These are phyloP conservation scores for Drosophila kohkoa DNA, from an alignment of 1,140 invertebrate genomes.

Conservation along the genomic window DNA sequence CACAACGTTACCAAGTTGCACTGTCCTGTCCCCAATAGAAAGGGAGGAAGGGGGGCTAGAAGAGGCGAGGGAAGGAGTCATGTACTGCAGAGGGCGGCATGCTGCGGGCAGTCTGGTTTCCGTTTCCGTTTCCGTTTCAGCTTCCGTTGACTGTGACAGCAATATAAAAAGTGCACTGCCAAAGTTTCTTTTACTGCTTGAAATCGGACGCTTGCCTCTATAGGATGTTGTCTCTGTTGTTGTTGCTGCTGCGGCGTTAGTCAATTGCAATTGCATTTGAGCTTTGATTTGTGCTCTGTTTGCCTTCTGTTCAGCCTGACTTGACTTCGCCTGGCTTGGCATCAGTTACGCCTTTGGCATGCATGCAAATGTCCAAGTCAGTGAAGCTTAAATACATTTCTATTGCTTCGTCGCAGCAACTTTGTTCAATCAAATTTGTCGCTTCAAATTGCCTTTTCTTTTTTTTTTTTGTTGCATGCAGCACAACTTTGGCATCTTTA, in stretches of 20 bases:
- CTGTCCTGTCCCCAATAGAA: not conserved
- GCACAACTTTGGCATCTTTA: constrained; percentile 21
- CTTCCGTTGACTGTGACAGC: constrained; percentile 45
- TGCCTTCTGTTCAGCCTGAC: constrained; percentile 2
- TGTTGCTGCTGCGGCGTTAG: constrained; percentile 14
- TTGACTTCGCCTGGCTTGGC: not conserved
- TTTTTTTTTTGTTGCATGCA: no score
- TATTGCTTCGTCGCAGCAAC: constrained; percentile 5
- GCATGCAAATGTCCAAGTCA: constrained; percentile 49
- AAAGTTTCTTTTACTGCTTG: constrained; percentile 53
- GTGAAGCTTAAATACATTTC: constrained; percentile 25
- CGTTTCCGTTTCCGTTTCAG: constrained; percentile 42
- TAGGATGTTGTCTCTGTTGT: constrained; percentile 21
- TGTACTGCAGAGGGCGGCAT: constrained; percentile 12
- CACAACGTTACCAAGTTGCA: constrained; percentile 53
- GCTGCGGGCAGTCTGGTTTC: constrained; percentile 49
- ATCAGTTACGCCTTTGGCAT: constrained; percentile 33
- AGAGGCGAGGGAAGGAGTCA: not conserved
- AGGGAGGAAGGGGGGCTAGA: not conserved
- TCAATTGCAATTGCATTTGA: constrained; percentile 45
- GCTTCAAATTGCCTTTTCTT: not conserved
- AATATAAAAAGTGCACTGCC: constrained; percentile 46
- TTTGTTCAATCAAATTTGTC: constrained; percentile 49
- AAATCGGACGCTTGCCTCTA: constrained; percentile 34
- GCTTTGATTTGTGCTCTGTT: constrained; percentile 42